Evolutionary conservation across 2,113 vertebrate species (phyloP).

Genomic region (Hippoglossus stenolepis): DNA sequence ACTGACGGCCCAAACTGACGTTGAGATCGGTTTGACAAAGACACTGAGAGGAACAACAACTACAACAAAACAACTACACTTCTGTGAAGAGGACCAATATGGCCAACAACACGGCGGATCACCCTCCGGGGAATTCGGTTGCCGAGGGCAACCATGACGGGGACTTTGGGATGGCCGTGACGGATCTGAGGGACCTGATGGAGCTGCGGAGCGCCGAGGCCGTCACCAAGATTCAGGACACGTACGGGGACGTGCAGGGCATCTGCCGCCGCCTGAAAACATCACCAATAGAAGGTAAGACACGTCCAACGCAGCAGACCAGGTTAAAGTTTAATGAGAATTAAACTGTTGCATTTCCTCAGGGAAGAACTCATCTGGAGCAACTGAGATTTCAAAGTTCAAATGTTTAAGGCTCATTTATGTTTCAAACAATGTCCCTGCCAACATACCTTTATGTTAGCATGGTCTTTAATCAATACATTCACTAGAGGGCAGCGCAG

Average conservation of each 20-base stretch:
- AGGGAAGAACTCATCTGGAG: not conserved
- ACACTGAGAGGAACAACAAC: conserved; percentile 11
- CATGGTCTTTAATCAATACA: too few relatives aligned
- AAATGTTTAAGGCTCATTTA: too few relatives aligned
- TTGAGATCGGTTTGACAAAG: not conserved
- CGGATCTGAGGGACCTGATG: conserved; percentile 91
- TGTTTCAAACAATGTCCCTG: too few relatives aligned
- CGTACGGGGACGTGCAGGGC: conserved; percentile 86
- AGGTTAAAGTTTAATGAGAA: not conserved
- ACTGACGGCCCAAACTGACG: not conserved
- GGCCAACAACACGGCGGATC: conserved; percentile 90
- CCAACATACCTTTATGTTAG: too few relatives aligned
- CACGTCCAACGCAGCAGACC: not conserved
- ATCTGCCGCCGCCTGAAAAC: conserved; percentile 92
- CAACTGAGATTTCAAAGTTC: too few relatives aligned
- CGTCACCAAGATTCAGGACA: conserved; percentile 83
- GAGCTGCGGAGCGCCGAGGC: conserved; percentile 90
- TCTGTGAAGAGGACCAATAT: conserved; percentile 70
- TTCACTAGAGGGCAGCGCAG: too few relatives aligned
- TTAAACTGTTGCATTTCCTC: not conserved
- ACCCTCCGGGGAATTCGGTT: conserved; percentile 89
- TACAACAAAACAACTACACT: conserved; percentile 1
- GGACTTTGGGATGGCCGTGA: conserved; percentile 90
- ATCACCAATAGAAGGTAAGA: conserved; percentile 92
- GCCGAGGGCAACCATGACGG: conserved; percentile 88